Conservation (phyloP, 2,888 invertebrate species). For the Carterocephalus palaemon region DNA sequence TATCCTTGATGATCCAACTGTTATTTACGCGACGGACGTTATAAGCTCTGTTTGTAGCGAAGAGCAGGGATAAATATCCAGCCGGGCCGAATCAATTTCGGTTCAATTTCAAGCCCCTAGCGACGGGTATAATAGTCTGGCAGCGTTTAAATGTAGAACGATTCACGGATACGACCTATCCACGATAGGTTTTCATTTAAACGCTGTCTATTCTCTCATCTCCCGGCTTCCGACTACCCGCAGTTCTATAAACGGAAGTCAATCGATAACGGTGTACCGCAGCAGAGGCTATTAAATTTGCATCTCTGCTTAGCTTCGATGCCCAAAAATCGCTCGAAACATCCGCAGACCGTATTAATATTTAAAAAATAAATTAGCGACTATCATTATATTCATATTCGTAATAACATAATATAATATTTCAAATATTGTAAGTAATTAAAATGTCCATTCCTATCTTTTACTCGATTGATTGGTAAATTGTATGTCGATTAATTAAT, state of each 20-base stretch:
- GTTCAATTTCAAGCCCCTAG: not conserved
- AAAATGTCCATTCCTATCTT: conserved; percentile 57
- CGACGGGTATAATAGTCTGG: not conserved
- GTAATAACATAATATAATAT: conserved; percentile 19
- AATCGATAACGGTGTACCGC: conserved; percentile 21
- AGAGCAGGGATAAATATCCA: conserved; percentile 12
- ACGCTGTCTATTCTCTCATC: not conserved
- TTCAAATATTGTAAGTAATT: conserved; percentile 30
- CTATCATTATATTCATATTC: conserved; percentile 21
- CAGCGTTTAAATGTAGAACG: conserved; percentile 5
- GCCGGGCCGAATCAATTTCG: not conserved
- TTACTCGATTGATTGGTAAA: conserved; percentile 27
- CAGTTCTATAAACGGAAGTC: conserved; percentile 2
- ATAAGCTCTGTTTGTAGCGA: not conserved
- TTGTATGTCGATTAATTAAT: conserved; percentile 45
- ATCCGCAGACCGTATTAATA: conserved; percentile 8
- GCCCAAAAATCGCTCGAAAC: conserved; percentile 11
- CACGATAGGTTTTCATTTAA: no score
- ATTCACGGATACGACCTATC: no score
- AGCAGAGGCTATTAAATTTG: conserved; percentile 6
- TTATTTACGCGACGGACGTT: conserved; percentile 11
- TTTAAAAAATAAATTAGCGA: conserved; percentile 15
- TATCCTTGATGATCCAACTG: conserved; percentile 9
- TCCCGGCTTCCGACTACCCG: not conserved
- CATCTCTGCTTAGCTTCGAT: conserved; percentile 15